Conservation (phyloP, 2,888 invertebrate species). For the Elmis aenea region DNA sequence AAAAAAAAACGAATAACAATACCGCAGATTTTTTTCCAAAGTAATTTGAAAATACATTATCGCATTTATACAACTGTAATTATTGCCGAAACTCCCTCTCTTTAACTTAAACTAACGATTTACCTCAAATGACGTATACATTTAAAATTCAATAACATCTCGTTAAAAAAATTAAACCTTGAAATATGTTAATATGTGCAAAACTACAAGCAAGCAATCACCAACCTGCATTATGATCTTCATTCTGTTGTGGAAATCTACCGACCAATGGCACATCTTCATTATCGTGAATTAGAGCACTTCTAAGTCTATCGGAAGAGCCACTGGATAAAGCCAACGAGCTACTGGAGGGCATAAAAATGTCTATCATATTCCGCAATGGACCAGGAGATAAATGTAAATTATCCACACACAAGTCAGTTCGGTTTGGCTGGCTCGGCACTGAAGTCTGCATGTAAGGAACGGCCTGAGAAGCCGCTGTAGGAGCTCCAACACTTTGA, state of each 20-base stretch:
- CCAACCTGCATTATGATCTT: slow-evolving; percentile 17
- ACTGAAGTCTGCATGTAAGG: slow-evolving; percentile 12
- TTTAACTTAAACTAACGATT: too few relatives aligned
- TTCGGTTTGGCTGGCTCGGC: slow-evolving; percentile 8
- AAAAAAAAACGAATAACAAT: too few relatives aligned
- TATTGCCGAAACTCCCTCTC: too few relatives aligned
- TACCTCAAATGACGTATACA: too few relatives aligned
- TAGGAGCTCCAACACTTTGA: slow-evolving; percentile 27
- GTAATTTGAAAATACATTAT: too few relatives aligned
- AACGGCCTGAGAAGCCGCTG: slow-evolving; percentile 20
- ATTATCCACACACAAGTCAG: slow-evolving; percentile 10
- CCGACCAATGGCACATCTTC: slow-evolving; percentile 72
- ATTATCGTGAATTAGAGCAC: slow-evolving; percentile 71
- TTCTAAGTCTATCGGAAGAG: slow-evolving; percentile 49
- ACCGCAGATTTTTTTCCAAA: too few relatives aligned
- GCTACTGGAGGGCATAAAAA: slow-evolving; percentile 13
- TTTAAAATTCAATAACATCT: too few relatives aligned
- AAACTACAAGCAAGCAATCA: too few relatives aligned
- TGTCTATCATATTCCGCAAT: slow-evolving; percentile 8
- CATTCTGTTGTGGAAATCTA: slow-evolving; percentile 64
- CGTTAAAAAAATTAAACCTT: too few relatives aligned
- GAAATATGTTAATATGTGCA: too few relatives aligned
- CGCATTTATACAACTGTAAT: too few relatives aligned
- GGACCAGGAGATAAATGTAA: slow-evolving; percentile 13
- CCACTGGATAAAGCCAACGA: slow-evolving; percentile 7